Evolutionary conservation across 2,888 invertebrate genomes (phyloP), one percentile per base, ranked within the genome.

Genomic region (Coenonympha arcania): DNA sequence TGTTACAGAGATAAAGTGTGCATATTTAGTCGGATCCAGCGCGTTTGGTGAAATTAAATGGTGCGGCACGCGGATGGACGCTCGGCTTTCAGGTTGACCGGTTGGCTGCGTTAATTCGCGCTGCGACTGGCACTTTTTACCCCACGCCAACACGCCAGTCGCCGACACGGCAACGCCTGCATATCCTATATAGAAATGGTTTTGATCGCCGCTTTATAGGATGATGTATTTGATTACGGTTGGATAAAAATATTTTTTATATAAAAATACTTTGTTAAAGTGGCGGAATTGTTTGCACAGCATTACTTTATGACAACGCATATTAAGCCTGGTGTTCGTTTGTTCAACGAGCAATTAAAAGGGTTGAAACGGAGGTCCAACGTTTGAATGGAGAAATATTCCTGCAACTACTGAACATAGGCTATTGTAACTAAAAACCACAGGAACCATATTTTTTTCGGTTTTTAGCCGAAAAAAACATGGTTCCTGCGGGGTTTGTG

Each of bases 81-180:
- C 68, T 61, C 64, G 59, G 64, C 64, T 68, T 74, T 71, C 65
- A 60, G 67, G 71, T 61, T 68, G 70, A 67, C 66, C 67, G 75
- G 72, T 67, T 65, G 67, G 73, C 68, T 69, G 75, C 74, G 67
- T 75, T 79, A 75, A 79, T 77, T 75, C 75, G 74, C 71, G 71
- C 70, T 66, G 68, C 64, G 69, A 71, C 68, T 70, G 37, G 45
- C 45, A 45, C 26, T 45, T 45, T 45, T 45, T 37, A 36, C 20
- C 45, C 45, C 16, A 31, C 26, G 24, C 41, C 28, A 37, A 24
- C 24, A 45, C 44, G n/a, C n/a, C n/a, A n/a, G n/a, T n/a, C n/a
- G n/a, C n/a, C n/a, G n/a, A n/a, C n/a, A n/a, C n/a, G n/a, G n/a
- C n/a, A n/a, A 31, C 26, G 24, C 41, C 28, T 45, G 34, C 24